These are phyloP conservation scores for Cyprinus carpio DNA, from an alignment of 2,113 vertebrate genomes.

Conservation along the genomic window DNA sequence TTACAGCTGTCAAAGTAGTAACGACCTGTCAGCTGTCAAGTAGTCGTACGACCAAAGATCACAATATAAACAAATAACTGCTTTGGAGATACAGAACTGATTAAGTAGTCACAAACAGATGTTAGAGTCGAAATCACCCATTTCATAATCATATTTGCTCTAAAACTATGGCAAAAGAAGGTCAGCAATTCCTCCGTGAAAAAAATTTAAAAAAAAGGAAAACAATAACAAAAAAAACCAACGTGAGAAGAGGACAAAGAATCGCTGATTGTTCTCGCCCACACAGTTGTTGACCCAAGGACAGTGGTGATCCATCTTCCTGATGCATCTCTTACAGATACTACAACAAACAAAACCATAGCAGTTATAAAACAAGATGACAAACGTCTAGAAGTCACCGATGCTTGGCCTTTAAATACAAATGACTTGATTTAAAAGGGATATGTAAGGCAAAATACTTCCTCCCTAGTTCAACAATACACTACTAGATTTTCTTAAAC, in stretches of 20 bases:
- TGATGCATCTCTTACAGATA: conserved; percentile 96
- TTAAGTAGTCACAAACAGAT: background rate
- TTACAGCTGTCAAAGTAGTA: background rate
- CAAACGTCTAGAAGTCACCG: too few species aligned
- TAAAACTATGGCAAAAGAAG: background rate
- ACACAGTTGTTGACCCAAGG: conserved; percentile 99
- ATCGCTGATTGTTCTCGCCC: conserved; percentile 96
- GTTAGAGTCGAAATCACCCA: background rate
- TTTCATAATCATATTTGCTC: background rate
- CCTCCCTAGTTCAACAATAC: background rate
- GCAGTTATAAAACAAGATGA: background rate
- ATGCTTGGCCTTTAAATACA: background rate
- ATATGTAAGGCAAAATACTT: background rate
- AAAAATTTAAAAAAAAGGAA: background rate
- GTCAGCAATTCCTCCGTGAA: background rate
- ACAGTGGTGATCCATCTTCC: conserved; percentile 98
- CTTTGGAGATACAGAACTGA: background rate
- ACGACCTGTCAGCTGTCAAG: too few species aligned
- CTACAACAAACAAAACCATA: conserved; percentile 65
- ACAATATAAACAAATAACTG: background rate
- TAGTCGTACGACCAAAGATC: background rate
- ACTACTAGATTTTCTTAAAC: background rate
- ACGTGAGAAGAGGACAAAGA: conserved; percentile 98
- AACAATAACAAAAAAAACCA: conserved; percentile 67
- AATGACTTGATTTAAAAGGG: background rate